Base-by-base conservation (phyloP, 2,113 vertebrate species). In the Dicentrarchus labrax region DNA sequence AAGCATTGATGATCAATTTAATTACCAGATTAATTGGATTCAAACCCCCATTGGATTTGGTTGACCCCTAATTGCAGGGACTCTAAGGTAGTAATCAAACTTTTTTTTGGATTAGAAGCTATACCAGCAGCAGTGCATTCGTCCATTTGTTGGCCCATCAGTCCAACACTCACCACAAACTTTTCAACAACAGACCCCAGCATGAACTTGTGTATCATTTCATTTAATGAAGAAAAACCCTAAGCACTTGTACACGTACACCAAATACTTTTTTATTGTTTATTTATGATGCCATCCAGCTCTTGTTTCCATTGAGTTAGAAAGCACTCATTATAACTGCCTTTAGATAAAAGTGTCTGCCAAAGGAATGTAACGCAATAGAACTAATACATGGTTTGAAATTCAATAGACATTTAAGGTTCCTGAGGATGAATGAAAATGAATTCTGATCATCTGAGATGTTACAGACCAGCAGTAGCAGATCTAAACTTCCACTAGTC, bases 1-100 rank as follows among this genome's bases (percentile, higher is more conserved):
- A 68, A 24, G 47, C 45, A 66, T 11, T 70, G 61, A 30, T 74
- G 57, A 36, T 41, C 51, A 57, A 10, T 62, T 65, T 65, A 30
- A 60, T 64, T 48, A 22, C 21, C 41, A 13, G 8, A 41, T 51
- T 54, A 4, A 51, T 22, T 21, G 17, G 12, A 61, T 41, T 57
- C 0, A 62, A 11, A 5, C 1, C n/a, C 12, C 4, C 0, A 0
- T 24, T 22, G 16, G 57, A 11, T 43, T 65, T 41, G 21, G n/a
- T 60, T 36, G 22, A 21, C 30, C 19, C 30, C 6, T 38, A 61
- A 36, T 21, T 48, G 24, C 57, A 36, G 7, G n/a, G 13, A 61
- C 12, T 38, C 6, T 77, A 10, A 68, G 17, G 38, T 4, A 12
- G n/a, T 57, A 9, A 41, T 48, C 30, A 30, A 1, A 30, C n/a